These are phyloP conservation scores for Drosophila arawakana DNA, from an alignment of 1,140 invertebrate species.

Conservation along the genomic window DNA sequence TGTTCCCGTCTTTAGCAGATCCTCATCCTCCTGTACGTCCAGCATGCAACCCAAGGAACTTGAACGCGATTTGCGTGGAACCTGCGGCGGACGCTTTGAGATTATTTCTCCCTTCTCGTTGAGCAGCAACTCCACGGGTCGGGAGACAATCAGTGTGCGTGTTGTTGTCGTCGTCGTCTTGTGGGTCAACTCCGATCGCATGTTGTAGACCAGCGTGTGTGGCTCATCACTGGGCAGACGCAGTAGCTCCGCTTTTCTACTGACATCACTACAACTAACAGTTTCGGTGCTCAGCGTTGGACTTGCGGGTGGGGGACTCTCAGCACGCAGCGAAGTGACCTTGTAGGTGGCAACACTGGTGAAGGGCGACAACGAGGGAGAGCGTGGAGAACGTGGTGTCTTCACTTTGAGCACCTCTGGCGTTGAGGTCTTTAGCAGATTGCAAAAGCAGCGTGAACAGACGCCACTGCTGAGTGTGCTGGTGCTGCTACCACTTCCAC, in stretches of 20 bases:
- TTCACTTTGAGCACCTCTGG: conserved; percentile 29
- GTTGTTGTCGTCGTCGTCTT: conserved; percentile 71
- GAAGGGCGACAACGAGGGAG: conserved; percentile 65
- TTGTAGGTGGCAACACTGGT: conserved; percentile 67
- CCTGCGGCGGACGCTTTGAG: conserved; percentile 44
- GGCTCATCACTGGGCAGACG: conserved; percentile 57
- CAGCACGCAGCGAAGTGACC: conserved; percentile 45
- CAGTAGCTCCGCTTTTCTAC: conserved; percentile 49
- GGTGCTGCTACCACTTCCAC: conserved; percentile 9
- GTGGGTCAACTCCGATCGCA: conserved; percentile 58
- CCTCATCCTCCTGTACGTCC: conserved; percentile 46
- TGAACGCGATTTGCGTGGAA: conserved; percentile 65
- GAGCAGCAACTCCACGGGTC: conserved; percentile 73
- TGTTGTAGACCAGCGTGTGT: conserved; percentile 43
- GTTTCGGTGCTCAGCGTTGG: conserved; percentile 64
- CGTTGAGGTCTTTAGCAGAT: conserved; percentile 33
- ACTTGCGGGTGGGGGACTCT: conserved; percentile 57
- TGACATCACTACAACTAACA: conserved; percentile 53
- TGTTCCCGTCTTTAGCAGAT: conserved; percentile 9
- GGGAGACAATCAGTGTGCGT: conserved; percentile 65
- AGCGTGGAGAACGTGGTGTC: conserved; percentile 46
- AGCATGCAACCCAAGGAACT: conserved; percentile 77
- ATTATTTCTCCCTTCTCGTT: conserved; percentile 76
- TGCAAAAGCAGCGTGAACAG: conserved; percentile 72
- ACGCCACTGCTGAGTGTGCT: conserved; percentile 42